Conservation (phyloP, 2,797 vertebrate species). For the Pseudopleuronectes americanus region DNA sequence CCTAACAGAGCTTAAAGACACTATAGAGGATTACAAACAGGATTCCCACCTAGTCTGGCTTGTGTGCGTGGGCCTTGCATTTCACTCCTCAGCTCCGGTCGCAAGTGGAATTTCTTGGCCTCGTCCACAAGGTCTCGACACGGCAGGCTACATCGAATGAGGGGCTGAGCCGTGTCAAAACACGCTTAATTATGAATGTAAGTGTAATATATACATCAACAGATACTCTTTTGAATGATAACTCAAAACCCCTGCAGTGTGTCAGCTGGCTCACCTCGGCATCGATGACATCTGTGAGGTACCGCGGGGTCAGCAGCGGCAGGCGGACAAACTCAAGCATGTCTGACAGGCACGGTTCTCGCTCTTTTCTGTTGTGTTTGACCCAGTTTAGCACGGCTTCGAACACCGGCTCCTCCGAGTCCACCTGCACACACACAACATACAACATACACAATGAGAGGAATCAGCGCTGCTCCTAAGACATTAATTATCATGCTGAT, state of each 20-base stretch:
- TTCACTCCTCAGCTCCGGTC: constrained; percentile 95
- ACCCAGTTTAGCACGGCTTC: constrained; percentile 98
- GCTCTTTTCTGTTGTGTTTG: constrained; percentile 93
- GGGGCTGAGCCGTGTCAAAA: constrained; percentile 84
- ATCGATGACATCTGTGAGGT: constrained; percentile 98
- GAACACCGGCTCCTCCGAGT: constrained; percentile 97
- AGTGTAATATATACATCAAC: constrained; percentile 31
- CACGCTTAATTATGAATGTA: constrained; percentile 41
- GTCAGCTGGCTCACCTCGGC: constrained; percentile 87
- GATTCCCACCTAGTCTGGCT: constrained; percentile 87
- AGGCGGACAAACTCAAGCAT: constrained; percentile 96
- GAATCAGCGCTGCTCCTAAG: not conserved
- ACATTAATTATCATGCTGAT: not conserved
- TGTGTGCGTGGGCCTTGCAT: constrained; percentile 98
- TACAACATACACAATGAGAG: constrained; percentile 6
- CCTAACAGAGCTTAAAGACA: too few species aligned
- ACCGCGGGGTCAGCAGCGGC: constrained; percentile 96
- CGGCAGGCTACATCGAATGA: constrained; percentile 95
- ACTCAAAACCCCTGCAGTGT: constrained; percentile 15
- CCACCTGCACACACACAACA: constrained; percentile 84
- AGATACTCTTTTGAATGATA: constrained; percentile 33
- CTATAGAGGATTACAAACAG: not conserved
- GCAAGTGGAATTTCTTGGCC: constrained; percentile 98
- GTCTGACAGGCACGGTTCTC: constrained; percentile 91
- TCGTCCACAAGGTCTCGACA: constrained; percentile 98